Percentiles rank a stretch among this genome's conserved stretches.
Conservation (phyloP, 2,888 invertebrate species). For the Prenolepis imparis region DNA sequence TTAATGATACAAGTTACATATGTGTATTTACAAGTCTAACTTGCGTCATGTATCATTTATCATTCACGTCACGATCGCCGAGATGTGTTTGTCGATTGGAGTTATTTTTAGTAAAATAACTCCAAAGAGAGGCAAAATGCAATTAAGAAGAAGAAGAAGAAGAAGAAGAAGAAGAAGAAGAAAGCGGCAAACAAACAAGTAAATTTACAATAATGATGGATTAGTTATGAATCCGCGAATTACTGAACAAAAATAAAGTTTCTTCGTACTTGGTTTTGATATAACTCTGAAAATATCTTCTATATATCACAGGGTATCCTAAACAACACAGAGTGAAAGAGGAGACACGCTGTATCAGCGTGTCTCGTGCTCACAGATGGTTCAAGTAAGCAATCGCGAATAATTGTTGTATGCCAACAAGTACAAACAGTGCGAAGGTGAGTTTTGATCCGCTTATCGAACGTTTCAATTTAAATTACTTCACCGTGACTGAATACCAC, state of each 20-base stretch:
- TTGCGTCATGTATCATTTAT: slow-evolving; percentile 15
- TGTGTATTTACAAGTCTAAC: slow-evolving; percentile 10
- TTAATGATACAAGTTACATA: slow-evolving; percentile 40
- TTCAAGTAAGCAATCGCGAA: slow-evolving; percentile 76
- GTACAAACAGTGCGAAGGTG: slow-evolving; percentile 18
- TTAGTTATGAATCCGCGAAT: slow-evolving; percentile 16
- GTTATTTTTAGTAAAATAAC: slow-evolving; percentile 5
- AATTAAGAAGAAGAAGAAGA: background rate
- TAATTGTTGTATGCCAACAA: slow-evolving; percentile 56
- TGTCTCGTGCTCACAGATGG: slow-evolving; percentile 67
- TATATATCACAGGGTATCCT: background rate
- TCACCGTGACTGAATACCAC: slow-evolving; percentile 83
- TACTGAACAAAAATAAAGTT: background rate
- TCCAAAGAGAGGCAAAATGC: background rate
- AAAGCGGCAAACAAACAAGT: slow-evolving; percentile 1
- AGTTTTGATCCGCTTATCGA: slow-evolving; percentile 34
- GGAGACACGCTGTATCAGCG: background rate
- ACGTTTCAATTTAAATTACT: slow-evolving; percentile 59
- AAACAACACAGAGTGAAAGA: background rate
- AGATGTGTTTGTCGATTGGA: background rate
- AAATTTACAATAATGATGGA: background rate
- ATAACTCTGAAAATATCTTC: background rate
- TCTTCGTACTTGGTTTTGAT: background rate
- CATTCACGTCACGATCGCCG: background rate
- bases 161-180: background rate